phyloP scores from a whole-genome alignment of 1,140 invertebrate genomes.

The Pogonognathellus flavescens region DNA sequence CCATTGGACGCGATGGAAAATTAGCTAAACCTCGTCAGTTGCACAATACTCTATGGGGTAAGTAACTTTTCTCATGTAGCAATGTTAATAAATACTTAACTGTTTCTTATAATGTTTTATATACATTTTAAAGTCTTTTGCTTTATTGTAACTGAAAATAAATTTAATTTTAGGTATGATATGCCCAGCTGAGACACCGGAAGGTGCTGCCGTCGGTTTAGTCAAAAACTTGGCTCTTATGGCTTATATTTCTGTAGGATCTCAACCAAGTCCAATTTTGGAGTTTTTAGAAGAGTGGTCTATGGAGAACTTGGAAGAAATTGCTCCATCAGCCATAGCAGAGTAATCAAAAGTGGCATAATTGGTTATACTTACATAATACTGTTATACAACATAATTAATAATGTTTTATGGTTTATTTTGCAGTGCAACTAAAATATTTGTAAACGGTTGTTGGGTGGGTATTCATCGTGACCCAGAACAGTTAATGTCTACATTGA shows the following conservation, averaged over 20 bases:
- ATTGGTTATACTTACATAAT: not conserved
- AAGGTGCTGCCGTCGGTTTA: slow-evolving; percentile 90
- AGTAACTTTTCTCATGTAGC: too few species aligned
- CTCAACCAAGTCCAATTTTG: slow-evolving; percentile 96
- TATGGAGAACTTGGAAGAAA: slow-evolving; percentile 99
- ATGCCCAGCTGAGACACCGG: slow-evolving; percentile 98
- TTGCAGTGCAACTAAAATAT: slow-evolving; percentile 93
- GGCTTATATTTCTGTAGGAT: slow-evolving; percentile 99
- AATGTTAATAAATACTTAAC: too few species aligned
- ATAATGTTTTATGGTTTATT: not conserved
- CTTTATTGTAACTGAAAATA: not conserved
- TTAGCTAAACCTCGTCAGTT: slow-evolving; percentile 97
- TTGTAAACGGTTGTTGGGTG: slow-evolving; percentile 98
- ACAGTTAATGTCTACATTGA: slow-evolving; percentile 95
- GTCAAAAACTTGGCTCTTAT: slow-evolving; percentile 99
- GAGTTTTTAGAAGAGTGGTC: slow-evolving; percentile 99
- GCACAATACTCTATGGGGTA: slow-evolving; percentile 98
- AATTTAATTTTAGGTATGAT: slow-evolving; percentile 81
- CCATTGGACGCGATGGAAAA: slow-evolving; percentile 98
- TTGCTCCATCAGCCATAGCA: slow-evolving; percentile 93
- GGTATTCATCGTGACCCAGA: slow-evolving; percentile 99
- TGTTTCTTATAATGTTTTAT: not conserved
- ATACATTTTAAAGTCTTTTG: not conserved
- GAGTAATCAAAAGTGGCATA: slow-evolving; percentile 73
- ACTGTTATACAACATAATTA: not conserved